phyloP scores from a whole-genome alignment of 2,888 invertebrate species.

The Idaea biselata region DNA sequence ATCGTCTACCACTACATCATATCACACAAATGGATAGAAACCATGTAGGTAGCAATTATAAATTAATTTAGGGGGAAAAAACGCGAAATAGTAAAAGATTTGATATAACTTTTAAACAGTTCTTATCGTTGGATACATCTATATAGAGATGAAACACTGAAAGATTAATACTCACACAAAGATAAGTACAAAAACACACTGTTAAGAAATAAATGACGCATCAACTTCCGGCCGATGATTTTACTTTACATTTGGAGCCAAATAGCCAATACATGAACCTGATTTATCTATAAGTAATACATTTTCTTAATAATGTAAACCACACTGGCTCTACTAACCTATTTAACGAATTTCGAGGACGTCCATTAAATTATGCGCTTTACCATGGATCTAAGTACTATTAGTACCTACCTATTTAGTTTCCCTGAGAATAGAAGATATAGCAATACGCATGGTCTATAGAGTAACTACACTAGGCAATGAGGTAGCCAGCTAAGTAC shows the following conservation, averaged over 20 bases:
- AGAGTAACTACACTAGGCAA: not conserved
- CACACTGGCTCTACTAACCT: not conserved
- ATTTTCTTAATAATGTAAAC: not conserved
- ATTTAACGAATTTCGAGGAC: not conserved
- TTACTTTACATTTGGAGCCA: slow-evolving; percentile 64
- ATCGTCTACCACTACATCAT: slow-evolving; percentile 52
- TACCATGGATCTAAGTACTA: not conserved
- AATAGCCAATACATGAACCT: slow-evolving; percentile 39
- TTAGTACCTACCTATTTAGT: not conserved
- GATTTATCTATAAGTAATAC: slow-evolving; percentile 6
- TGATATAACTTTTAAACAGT: not conserved
- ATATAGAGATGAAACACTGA: not conserved
- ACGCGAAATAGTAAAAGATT: not conserved
- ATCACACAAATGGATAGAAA: slow-evolving; percentile 36
- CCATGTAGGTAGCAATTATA: slow-evolving; percentile 29
- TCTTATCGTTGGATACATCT: not conserved
- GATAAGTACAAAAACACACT: slow-evolving; percentile 69
- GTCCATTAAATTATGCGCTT: not conserved
- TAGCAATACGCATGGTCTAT: not conserved
- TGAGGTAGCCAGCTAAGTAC: not conserved
- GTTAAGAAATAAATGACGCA: slow-evolving; percentile 59
- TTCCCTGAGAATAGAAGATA: not conserved
- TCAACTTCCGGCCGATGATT: slow-evolving; percentile 76
- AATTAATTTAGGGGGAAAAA: not conserved
- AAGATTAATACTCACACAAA: slow-evolving; percentile 60